Evolutionary conservation across 92 coral and sea anemone genomes (phyloP).

Genomic region (Paramuricea clavata): DNA sequence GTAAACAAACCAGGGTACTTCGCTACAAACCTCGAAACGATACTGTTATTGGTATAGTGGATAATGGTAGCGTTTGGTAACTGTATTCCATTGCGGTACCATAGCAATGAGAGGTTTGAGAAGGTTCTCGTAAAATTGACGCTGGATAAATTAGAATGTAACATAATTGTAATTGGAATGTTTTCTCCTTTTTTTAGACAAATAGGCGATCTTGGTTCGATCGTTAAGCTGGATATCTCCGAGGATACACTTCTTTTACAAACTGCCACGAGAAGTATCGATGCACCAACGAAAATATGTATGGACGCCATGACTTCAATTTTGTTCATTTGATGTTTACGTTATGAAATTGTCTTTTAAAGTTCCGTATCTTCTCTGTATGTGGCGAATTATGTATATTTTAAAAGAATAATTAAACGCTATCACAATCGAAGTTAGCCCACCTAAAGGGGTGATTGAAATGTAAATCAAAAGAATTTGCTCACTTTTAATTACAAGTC

Average conservation of each 20-base stretch:
- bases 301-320: too few species aligned
- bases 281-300: neutral
- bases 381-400: too few species aligned
- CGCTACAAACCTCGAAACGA: neutral
- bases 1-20: neutral
- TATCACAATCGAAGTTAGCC: too few species aligned
- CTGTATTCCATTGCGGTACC: constrained; percentile 17
- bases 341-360: too few species aligned
- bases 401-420: too few species aligned
- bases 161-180: neutral
- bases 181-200: neutral
- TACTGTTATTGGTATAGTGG: neutral
- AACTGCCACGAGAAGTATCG: neutral
- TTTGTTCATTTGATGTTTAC: too few species aligned
- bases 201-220: neutral
- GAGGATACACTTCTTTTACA: neutral
- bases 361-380: too few species aligned
- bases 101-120: neutral
- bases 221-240: neutral
- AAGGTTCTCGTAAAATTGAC: neutral
- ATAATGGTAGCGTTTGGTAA: neutral
- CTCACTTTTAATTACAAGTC: too few species aligned
- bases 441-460: too few species aligned
- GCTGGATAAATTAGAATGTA: neutral
- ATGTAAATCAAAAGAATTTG: too few species aligned